These are phyloP conservation scores for Linurgus olivaceus DNA, from an alignment of 2,797 vertebrate genomes.

Conservation along the genomic window DNA sequence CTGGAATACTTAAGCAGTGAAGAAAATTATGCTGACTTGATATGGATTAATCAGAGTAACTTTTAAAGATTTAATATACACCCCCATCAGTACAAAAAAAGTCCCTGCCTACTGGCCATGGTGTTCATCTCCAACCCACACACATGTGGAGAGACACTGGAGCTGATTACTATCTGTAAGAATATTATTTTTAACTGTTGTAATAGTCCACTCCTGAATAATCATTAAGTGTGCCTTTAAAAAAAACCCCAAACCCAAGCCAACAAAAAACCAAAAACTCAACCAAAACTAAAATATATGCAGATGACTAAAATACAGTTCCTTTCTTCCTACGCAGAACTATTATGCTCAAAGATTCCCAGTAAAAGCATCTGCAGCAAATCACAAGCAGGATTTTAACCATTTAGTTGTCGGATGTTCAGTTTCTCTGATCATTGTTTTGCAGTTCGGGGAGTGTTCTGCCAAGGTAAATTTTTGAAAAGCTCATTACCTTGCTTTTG, in stretches of 20 bases:
- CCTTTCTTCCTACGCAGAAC: slow-evolving; percentile 68
- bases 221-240: slow-evolving; percentile 56
- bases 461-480: not conserved
- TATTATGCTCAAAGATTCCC: slow-evolving; percentile 68
- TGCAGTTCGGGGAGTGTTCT: not conserved
- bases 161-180: slow-evolving; percentile 58
- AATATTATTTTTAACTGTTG: slow-evolving; percentile 54
- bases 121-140: slow-evolving; percentile 50
- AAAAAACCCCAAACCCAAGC: not conserved
- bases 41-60: slow-evolving; percentile 46
- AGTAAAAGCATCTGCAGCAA: slow-evolving; percentile 47
- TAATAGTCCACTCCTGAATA: slow-evolving; percentile 71
- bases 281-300: slow-evolving; percentile 42
- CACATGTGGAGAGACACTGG: not conserved
- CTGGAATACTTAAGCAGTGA: slow-evolving; percentile 6
- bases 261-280: not conserved
- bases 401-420: slow-evolving; percentile 4
- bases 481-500: not conserved
- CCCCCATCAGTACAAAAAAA: slow-evolving; percentile 43
- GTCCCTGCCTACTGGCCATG: slow-evolving; percentile 11
- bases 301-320: slow-evolving; percentile 76
- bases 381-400: slow-evolving; percentile 56
- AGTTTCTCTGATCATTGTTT: slow-evolving; percentile 15
- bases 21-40: slow-evolving; percentile 29
- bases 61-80: slow-evolving; percentile 40